These are phyloP conservation scores for Hoplostethus mediterraneus DNA, from an alignment of 2,797 vertebrate genomes.

Conservation along the genomic window DNA sequence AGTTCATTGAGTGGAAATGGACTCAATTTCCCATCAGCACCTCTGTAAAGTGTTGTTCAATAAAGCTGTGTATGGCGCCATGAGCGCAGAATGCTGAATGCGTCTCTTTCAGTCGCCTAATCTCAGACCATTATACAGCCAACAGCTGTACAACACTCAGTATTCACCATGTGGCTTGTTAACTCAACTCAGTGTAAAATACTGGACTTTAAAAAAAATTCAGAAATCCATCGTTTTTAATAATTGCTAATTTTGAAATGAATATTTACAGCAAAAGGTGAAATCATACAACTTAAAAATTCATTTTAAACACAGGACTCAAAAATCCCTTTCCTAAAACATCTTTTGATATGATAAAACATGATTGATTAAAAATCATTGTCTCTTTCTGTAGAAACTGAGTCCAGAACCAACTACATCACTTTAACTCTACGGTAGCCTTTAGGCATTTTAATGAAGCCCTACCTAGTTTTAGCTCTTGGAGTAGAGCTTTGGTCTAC, in stretches of 20 bases:
- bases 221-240: slow-evolving; percentile 10
- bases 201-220: no score
- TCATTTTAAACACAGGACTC: slow-evolving; percentile 12
- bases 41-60: slow-evolving; percentile 68
- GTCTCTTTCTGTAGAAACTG: slow-evolving; percentile 4
- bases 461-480: background rate
- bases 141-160: background rate
- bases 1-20: slow-evolving; percentile 34
- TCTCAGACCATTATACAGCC: background rate
- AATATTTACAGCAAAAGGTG: slow-evolving; percentile 26
- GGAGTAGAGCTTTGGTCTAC: background rate
- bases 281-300: background rate
- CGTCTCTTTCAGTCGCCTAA: slow-evolving; percentile 8
- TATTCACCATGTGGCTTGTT: background rate
- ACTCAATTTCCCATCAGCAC: slow-evolving; percentile 63
- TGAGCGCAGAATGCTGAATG: slow-evolving; percentile 35
- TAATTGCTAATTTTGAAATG: slow-evolving; percentile 20
- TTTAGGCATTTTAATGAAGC: background rate
- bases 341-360: slow-evolving; percentile 17
- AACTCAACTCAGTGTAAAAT: slow-evolving; percentile 8
- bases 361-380: slow-evolving; percentile 8
- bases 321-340: slow-evolving; percentile 43
- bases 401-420: background rate
- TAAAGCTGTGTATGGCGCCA: slow-evolving; percentile 71
- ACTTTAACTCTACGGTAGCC: background rate